A percentile compares a stretch with the other conserved stretches of the same genome.
These are phyloP conservation scores for Pycnomerus fuliginosus DNA, from an alignment of 2,888 invertebrate species.

Conservation along the genomic window DNA sequence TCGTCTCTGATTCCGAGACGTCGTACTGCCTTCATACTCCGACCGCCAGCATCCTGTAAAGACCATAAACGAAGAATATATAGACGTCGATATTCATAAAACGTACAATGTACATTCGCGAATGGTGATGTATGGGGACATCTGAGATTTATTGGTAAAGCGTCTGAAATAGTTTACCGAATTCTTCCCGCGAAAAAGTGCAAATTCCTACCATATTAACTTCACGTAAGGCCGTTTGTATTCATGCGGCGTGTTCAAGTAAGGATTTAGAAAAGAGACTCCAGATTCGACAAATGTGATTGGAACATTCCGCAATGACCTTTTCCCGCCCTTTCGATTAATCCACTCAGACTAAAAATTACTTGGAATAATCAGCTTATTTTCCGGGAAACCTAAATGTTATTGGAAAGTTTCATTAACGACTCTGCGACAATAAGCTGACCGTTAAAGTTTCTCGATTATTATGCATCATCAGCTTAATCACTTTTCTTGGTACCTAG, in stretches of 20 bases:
- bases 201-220: not conserved
- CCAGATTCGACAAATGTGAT: not conserved
- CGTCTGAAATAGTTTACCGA: not conserved
- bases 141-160: conserved; percentile 17
- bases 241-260: not conserved
- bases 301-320: not conserved
- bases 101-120: not conserved
- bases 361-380: not conserved
- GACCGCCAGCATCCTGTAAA: conserved; percentile 48
- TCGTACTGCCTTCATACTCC: conserved; percentile 45
- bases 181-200: not conserved
- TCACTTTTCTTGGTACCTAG: too few relatives aligned
- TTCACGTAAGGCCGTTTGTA: not conserved
- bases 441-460: too few relatives aligned
- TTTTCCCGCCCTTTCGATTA: too few relatives aligned
- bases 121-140: conserved; percentile 11
- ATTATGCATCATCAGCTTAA: too few relatives aligned
- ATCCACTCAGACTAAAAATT: not conserved
- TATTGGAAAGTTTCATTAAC: too few relatives aligned
- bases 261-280: not conserved
- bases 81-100: conserved; percentile 12
- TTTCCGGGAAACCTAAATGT: not conserved
- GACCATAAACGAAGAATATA: conserved; percentile 1
- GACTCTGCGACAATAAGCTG: too few relatives aligned
- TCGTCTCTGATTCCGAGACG: conserved; percentile 53